Base-by-base conservation (phyloP, 2,113 vertebrate species). In the Notothenia rossii region DNA sequence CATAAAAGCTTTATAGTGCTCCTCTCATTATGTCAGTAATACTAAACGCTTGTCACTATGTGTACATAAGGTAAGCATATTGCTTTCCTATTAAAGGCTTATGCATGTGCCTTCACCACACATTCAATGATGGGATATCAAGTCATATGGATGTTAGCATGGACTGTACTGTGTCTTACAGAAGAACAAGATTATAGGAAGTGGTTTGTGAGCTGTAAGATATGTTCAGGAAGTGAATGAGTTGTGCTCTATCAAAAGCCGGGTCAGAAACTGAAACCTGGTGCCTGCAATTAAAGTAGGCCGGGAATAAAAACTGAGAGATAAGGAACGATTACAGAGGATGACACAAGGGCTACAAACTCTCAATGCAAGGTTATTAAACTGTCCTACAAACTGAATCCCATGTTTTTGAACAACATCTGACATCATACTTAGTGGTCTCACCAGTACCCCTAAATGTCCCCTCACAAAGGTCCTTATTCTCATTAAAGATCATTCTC, bases 1-100 rank as follows among this genome's bases (percentile, higher is more conserved):
- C 45, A 75, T 77, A 53, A 85, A 89, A 53, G 56, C 59, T 13
- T 90, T 85, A 51, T 62, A 50, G 67, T 86, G 61, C 81, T 80
- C 53, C 7, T 46, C 80, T 40, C 25, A 84, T 73, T 66, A 74
- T 78, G 59, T 61, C 15, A 65, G 18, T 60, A 49, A 75, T 64
- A 71, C 29, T 56, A 40, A 79, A 79, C 1, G 17, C 36, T 59
- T 76, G 51, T 76, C 62, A 45, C 36, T 40, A 15, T 48, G 54
- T 84, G 58, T 72, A 43, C 53, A 64, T 55, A 61, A n/a, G 14
- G 29, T 51, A 18, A 71, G 60, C 29, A 61, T 69, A 66, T 55
- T 53, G 64, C 36, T 67, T 82, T 67, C 9, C 51, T 25, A 78
- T 84, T 80, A 71, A 50, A 67, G 43, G 46, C 29, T 55, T 36